Base-by-base conservation (phyloP, 1,140 invertebrate genomes). In the Eumeta japonica region DNA sequence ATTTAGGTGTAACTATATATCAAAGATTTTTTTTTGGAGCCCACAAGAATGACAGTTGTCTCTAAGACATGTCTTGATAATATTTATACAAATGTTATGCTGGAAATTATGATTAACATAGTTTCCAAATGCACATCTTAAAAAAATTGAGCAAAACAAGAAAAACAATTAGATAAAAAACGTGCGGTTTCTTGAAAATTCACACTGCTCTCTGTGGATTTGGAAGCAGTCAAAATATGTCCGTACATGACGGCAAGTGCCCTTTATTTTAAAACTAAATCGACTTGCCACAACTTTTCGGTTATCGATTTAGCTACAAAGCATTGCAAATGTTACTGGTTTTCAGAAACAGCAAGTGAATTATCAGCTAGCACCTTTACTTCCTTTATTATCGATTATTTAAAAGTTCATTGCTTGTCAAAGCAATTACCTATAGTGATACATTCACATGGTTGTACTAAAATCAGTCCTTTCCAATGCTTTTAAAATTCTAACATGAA, bases 211-310 rank as follows among this genome's bases (percentile, higher is more conserved):
- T 47, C 46, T 7, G 46, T 58, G 46, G 67, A 72, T 50, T 29
- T 67, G 9, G 50, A 66, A 55, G 50, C 56, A 13, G 58, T 71
- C 10, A 55, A 65, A 39, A 27, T 67, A 17, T 44, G 35, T 15
- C 66, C 70, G 17, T 40, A 41, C 24, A 15, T 67, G 18, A 61
- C 70, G 3, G 59, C 68, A 10, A 60, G 45, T 41, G 50, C 58
- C 16, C 16, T 71, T 24, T 75, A 75, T 46, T 76, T 62, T 47
- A 76, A 72, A 47, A 67, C 53, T 3, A 76, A 75, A 48, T 44
- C 75, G n/a, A 42, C 48, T 14, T 17, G 45, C 10, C 72, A 76
- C 49, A 77, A 77, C 50, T 76, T 62, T 43, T 75, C 63, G 2
- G 39, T 75, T 16, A 75, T 52, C 41, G 55, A 75, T 43, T 17